phyloP scores from a whole-genome alignment of 2,113 vertebrate genomes.

The Cyprinodon brontotheroides region DNA sequence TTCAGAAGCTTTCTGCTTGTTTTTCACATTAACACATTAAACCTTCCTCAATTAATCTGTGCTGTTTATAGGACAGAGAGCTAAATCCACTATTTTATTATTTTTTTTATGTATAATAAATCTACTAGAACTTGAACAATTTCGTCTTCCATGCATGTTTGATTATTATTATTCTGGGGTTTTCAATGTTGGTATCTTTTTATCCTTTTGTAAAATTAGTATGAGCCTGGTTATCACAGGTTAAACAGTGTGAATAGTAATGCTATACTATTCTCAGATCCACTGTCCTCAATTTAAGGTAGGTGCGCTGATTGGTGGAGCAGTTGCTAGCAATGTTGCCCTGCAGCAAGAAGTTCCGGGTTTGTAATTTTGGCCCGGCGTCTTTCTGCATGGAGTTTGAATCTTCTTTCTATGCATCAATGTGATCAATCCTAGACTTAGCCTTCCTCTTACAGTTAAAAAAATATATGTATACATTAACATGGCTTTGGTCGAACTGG shows the following conservation, averaged over 20 bases:
- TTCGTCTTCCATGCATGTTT: background rate
- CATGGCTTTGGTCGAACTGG: too few species aligned
- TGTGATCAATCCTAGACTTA: background rate
- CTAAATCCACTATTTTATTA: background rate
- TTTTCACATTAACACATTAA: constrained; percentile 1
- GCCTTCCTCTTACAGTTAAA: background rate
- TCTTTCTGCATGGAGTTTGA: background rate
- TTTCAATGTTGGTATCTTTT: background rate
- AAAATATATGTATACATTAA: too few species aligned
- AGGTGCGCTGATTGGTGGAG: too few species aligned
- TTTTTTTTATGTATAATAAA: background rate
- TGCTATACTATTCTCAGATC: too few species aligned
- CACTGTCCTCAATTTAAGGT: too few species aligned
- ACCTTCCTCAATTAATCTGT: background rate
- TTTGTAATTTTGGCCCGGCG: background rate
- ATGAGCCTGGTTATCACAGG: too few species aligned
- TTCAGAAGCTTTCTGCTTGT: background rate
- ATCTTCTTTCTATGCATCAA: background rate
- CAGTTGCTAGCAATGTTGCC: too few species aligned
- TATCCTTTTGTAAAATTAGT: background rate
- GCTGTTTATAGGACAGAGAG: background rate
- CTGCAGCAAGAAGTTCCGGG: background rate
- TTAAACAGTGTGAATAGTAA: background rate
- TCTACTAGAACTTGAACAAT: background rate
- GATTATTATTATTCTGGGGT: background rate